A percentile compares a stretch with the other conserved stretches of the same genome.
These are phyloP conservation scores for Drosophila yakuba DNA, from an alignment of 1,140 invertebrate species.

Conservation along the genomic window DNA sequence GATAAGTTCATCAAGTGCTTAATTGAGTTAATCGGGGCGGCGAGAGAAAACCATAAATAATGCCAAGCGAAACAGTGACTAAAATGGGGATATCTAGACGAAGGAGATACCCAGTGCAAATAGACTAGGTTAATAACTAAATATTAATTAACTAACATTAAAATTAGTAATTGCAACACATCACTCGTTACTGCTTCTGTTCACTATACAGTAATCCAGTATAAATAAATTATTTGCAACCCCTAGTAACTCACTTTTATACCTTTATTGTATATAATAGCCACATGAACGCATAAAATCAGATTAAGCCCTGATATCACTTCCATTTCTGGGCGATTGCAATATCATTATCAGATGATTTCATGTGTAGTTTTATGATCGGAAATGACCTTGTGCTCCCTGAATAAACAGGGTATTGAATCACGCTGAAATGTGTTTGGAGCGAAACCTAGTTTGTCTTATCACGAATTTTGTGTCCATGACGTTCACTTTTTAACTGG, in stretches of 20 bases:
- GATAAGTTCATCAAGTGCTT: conserved; percentile 75
- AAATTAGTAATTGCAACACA: too few relatives aligned
- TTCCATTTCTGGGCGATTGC: neutral
- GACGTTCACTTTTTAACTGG: conserved; percentile 55
- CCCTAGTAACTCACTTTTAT: too few relatives aligned
- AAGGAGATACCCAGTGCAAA: neutral
- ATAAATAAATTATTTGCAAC: too few relatives aligned
- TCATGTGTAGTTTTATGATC: neutral
- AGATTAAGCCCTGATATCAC: too few relatives aligned
- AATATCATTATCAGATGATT: neutral
- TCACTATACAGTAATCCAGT: too few relatives aligned
- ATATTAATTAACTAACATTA: neutral
- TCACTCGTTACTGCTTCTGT: too few relatives aligned
- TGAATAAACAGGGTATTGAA: conserved; percentile 31
- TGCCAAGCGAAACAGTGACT: conserved; percentile 34
- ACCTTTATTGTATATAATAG: neutral
- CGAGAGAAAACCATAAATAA: conserved; percentile 56
- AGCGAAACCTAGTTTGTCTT: conserved; percentile 37
- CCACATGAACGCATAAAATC: neutral
- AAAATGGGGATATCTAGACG: neutral
- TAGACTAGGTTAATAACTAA: neutral
- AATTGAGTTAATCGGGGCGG: conserved; percentile 70
- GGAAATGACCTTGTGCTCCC: neutral
- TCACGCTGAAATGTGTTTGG: conserved; percentile 35
- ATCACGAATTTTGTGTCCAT: conserved; percentile 46